Base-by-base conservation (phyloP, 92 coral and sea anemone genomes). In the Pocillopora grandis region DNA sequence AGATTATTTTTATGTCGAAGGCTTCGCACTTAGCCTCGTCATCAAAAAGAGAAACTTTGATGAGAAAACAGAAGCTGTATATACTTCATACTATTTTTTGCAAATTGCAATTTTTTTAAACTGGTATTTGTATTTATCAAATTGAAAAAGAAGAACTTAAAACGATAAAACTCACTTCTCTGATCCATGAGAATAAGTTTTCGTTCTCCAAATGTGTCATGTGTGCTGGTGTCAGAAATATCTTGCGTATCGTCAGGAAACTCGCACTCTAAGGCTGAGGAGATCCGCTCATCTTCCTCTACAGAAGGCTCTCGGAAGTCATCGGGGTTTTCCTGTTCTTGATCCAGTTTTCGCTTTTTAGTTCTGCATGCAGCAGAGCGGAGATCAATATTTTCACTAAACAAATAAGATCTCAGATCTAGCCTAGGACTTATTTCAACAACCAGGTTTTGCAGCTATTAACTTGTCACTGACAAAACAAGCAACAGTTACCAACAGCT, bases 241-340 rank as follows among this genome's bases (percentile, higher is more conserved):
- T 31, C 73, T 69, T 69, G 35, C 73, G 2, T 35, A 69, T 69
- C 73, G 5, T 69, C 73, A 33, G 73, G 52, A 68, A 68, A 48
- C 5, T 68, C 72, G 19, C 35, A 9, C 10, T 68, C 72, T 48
- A 68, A 68, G 52, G 71, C 64, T 20, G 57, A 72, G 18, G 61
- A 35, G 12, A 68, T 5, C 2, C 49, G 49, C 2, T 68, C 68
- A 64, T 64, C 19, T 64, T 64, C 68, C 68, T 64, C 68, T 27
- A 18, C 10, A n/a, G 68, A 64, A n/a, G 68, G 68, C 31, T 64
- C 68, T 64, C 68, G 18, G 68, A 64, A 64, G 31, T 19, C 11
- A 18, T 64, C 36, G n/a, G 31, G 31, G 23, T 64, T 64, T 64
- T 64, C 33, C 68, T 64, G 31, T 27, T 64, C 68, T 64, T 64